Base-by-base conservation (phyloP, 1,140 invertebrate genomes). In the Coelopa frigida region DNA sequence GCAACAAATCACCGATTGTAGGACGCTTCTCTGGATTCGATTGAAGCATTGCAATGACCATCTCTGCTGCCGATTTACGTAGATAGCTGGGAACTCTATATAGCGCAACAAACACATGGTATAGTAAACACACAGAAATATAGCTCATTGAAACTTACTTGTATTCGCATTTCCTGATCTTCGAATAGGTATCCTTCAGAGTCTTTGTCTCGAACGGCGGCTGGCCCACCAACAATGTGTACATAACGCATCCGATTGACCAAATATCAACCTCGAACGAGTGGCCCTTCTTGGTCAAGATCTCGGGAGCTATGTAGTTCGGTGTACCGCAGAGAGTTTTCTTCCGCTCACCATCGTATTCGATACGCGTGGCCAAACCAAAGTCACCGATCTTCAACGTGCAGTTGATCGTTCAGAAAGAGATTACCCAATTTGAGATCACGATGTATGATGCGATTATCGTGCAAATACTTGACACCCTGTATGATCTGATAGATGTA, bases 331-430 rank as follows among this genome's bases (percentile, higher is more conserved):
- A 98, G 17, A 98, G 68, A 27, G 93, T 97, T 59, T 79, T 76
- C 55, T 82, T 82, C 57, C 78, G 74, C 65, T 82, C 79, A 56
- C 91, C 91, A 59, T 91, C 87, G 72, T 81, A 89, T 61, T 91
- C 85, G 48, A 97, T 79, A 68, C 79, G 84, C 3, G 94, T 92
- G 6, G 95, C 95, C 18, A 99, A 75, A 39, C 95, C 95, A 77
- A 98, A 98, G 70, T 99, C 96, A 38, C 95, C 96, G 57, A 99
- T 95, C 74, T 98, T n/a, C 98, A 5, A 98, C 85, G 59, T 89
- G 83, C 66, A 98, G 78, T 48, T 95, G 82, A 64, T 96, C 90
- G 60, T 94, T 90, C 20, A 99, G 75, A 71, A 98, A 98, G 26
- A 99, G 76, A 73, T 98, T 99, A 12, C 94, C 95, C 18, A 98